Evolutionary conservation across 2,797 vertebrate species (phyloP), one percentile per base, ranked within the genome.

Genomic region (Cynopterus sphinx): DNA sequence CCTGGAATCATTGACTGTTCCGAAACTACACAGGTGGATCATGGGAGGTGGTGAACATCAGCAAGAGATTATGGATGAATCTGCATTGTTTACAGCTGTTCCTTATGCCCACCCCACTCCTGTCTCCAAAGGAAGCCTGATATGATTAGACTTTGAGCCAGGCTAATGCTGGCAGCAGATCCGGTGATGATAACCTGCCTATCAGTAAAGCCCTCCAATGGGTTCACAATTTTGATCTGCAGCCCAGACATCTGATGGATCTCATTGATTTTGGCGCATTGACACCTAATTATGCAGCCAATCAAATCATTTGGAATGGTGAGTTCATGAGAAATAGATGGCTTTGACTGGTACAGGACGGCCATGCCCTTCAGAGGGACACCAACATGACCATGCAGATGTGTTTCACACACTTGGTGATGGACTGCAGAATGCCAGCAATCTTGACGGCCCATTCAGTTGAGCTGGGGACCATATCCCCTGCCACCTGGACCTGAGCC

Each of bases 381-480:
- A 5, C 99, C 96, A 99, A 99, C 99, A 99, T 99, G 98, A 99
- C 99, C 98, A 99, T 99, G 97, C 99, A 99, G 98, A 99, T 99
- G 99, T 99, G 99, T 99, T 99, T 99, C 97, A 99, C 99, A 95
- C 99, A 99, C 99, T 99, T 99, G 55, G 99, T 99, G 98, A 99
- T 99, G 97, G 99, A 99, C 97, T 99, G 99, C 26, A 99, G 99
- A 95, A 99, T 99, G 92, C 99, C 99, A 96, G 99, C 99, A 9
- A 99, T 99, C 97, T 99, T 99, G 98, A 99, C 99, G 97, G 99
- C 99, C 96, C 99, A 98, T 99, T 99, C 99, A 22, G 99, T 99
- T 55, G 99, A 99, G 98, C 99, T 99, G 87, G 99, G 99, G 95
- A 99, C 99, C 99, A 99, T 99, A 98, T 99, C 99, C 73, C 99